A percentile compares a stretch with the other conserved stretches of the same genome.
Conservation (phyloP, 2,113 vertebrate genomes). For the Esox niger region DNA sequence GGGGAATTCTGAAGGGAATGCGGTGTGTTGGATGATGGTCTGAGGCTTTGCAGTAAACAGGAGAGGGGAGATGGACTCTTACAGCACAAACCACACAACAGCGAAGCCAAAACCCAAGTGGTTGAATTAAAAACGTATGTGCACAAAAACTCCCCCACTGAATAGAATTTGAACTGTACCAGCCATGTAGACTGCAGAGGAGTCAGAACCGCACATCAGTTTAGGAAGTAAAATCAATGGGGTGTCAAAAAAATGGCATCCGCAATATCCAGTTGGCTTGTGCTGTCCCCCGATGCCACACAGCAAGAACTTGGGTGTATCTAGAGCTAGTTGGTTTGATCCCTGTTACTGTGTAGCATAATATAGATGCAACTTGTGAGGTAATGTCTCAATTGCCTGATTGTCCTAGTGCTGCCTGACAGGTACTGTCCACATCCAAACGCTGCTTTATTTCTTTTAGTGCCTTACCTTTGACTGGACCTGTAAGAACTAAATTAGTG, state of each 20-base stretch:
- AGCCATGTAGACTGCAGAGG: too few relatives aligned
- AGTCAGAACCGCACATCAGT: too few relatives aligned
- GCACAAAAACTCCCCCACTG: constrained; percentile 43
- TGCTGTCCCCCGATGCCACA: too few relatives aligned
- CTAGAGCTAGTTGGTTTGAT: too few relatives aligned
- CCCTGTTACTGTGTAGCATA: neutral
- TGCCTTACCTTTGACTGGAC: too few relatives aligned
- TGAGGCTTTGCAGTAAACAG: constrained; percentile 63
- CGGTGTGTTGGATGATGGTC: constrained; percentile 38
- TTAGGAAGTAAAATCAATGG: too few relatives aligned
- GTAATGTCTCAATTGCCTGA: neutral
- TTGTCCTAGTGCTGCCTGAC: neutral
- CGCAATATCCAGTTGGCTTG: too few relatives aligned
- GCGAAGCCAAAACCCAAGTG: constrained; percentile 37
- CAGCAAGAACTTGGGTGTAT: too few relatives aligned
- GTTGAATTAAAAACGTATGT: constrained; percentile 56
- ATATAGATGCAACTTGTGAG: neutral
- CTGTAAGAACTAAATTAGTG: too few relatives aligned
- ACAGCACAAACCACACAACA: constrained; percentile 52
- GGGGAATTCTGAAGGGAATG: constrained; percentile 49
- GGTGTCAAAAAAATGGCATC: too few relatives aligned
- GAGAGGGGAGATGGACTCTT: constrained; percentile 47
- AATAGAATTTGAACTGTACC: neutral
- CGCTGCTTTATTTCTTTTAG: too few relatives aligned
- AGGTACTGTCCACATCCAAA: neutral